Evolutionary conservation across 2,888 invertebrate genomes (phyloP), one percentile per base, ranked within the genome.

Genomic region (Dyspetes luteomarginatus): DNA sequence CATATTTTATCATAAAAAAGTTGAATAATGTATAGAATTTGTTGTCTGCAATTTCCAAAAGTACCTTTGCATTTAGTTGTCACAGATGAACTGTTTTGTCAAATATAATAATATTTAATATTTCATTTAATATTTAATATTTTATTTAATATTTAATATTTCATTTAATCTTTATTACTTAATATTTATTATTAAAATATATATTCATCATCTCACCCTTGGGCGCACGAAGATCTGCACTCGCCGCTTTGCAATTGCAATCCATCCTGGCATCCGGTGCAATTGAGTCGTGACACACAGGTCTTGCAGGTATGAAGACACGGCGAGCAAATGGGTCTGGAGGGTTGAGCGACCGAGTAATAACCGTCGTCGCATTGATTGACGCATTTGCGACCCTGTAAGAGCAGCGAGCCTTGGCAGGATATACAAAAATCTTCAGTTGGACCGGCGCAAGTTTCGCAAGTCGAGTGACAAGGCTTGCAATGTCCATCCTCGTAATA

Each of bases 221-320:
- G 94, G 65, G 96, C 96, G 88, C 97, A 97, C 1, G 96, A 94
- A 0, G 96, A 95, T 74, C 96, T 93, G 90, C 97, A 97, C 81
- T 96, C 96, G 30, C 97, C 97, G 82, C 96, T 96, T 92, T 97
- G 97, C 65, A 97, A 93, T 86, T 96, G 94, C 85, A 97, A 93
- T 0, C 96, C 95, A 68, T 94, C 94, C n/a, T 94, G 94, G 89
- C 97, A 97, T 24, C 95, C 93, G 0, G 96, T 97, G 89, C 97
- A 97, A 91, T 97, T 97, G 74, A 96, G 94, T 67, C 96, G 94
- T 0, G 97, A 96, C 2, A 95, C 95, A 91, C 97, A 97, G 62
- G 95, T 94, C 0, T 94, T 93, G 91, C 97, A 97, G 2, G 96
- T 96, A 90, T 96, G 96, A 84, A 96, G 92, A 89, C 98, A 98